Base-by-base conservation (phyloP, 2,797 vertebrate genomes). In the Parambassis ranga region DNA sequence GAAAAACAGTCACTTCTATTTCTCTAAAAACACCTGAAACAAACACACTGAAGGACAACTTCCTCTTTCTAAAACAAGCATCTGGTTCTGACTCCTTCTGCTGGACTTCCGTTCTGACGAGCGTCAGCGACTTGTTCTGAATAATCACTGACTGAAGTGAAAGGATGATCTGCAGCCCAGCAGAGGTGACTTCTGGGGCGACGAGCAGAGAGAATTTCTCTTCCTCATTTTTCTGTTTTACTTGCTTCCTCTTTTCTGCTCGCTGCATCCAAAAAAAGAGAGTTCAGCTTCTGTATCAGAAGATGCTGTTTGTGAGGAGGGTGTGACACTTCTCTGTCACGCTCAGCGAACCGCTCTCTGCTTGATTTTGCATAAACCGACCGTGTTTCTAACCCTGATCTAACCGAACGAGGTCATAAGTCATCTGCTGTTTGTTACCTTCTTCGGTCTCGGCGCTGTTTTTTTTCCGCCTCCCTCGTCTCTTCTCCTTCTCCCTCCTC, bases 401-500 rank as follows among this genome's bases (percentile, higher is more conserved):
- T 2, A 16, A 43, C 41, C 26, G 41, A 16, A 41, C 16, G n/a
- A 16, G 5, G 7, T 6, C 6, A 23, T 23, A 5, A 23, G 23
- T 4, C 10, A 3, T 23, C 22, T 24, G 5, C 15, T 10, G 38
- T 15, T 38, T 1, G 2, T 56, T 61, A 86, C 85, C 81, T 80
- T 85, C 77, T 8, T 75, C 79, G 1, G 13, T 4, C n/a, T 52
- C 69, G 1, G 15, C 1, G 0, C n/a, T 48, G 0, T 5, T 7
- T 7, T 75, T 86, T 77, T 65, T 90, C 77, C 80, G n/a, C 3
- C 72, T 46, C 1, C 60, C 71, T 3, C 60, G 27, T 0, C 61
- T 39, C 7, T 79, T 83, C 49, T 79, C 76, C 89, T 88, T 87
- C 85, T 81, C 90, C 82, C 92, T 81, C 91, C 92, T 71, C 89